Evolutionary conservation across 1,140 invertebrate genomes (phyloP), one percentile per base, ranked within the genome.

Genomic region (Trissolcus basalis): DNA sequence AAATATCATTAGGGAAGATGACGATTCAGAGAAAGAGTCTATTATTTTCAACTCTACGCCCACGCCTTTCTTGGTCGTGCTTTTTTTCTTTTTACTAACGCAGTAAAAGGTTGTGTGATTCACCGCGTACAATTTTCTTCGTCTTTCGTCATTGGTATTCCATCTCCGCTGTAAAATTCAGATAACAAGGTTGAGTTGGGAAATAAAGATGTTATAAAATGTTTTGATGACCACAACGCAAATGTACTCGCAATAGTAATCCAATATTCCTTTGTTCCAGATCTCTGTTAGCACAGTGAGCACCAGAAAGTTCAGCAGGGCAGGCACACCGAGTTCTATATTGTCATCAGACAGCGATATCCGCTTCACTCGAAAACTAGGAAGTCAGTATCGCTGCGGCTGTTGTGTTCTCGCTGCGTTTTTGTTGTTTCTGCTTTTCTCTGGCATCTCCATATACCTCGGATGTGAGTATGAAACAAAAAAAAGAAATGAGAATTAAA

Each of bases 331-430:
- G 10, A 92, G 93, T 81, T 95, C 94, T 3, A 94, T 94, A 44
- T 84, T 95, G 61, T 95, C 94, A 0, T 94, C 93, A 54, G 93
- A 94, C 88, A 95, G 93, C 71, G 94, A 95, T 86, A 95, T 96
- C 80, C 90, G 94, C 48, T 96, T 95, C 87, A 96, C 94, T 2
- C 90, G 94, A 39, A 95, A 95, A 85, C 86, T 95, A 13, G 93
- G 93, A 65, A 91, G 93, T 13, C 93, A 93, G 69, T 94, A 94
- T 83, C 91, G 93, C 77, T 94, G 94, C 59, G 95, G 94, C 65
- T 96, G 95, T 83, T 95, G 94, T 80, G 92, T 96, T 16, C 90
- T 96, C 16, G 93, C 96, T 9, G 93, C 93, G 4, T 93, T 96
- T 79, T 90, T 96, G 0, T 91, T 96, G 50, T 92, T 96, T 54